Evolutionary conservation across 2,113 vertebrate genomes (phyloP).

Genomic region (Danionella cerebrum): DNA sequence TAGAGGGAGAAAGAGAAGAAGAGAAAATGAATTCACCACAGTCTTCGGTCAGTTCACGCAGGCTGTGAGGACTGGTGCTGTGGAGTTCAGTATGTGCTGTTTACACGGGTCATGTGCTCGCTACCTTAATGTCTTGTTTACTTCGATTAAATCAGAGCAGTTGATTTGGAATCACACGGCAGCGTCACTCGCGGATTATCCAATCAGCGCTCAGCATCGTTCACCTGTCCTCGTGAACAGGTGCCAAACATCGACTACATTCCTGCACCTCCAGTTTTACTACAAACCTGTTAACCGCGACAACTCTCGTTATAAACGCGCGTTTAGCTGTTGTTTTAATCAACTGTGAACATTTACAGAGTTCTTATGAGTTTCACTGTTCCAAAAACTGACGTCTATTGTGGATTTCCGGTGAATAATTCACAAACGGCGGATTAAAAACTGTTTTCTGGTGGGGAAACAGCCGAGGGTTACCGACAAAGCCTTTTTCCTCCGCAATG

Average conservation of each 20-base stretch:
- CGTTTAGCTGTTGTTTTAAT: neutral
- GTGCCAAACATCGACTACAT: neutral
- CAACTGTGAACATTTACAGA: too few relatives aligned
- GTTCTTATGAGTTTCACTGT: too few relatives aligned
- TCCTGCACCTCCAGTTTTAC: neutral
- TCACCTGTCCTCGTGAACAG: constrained; percentile 9
- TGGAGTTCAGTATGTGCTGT: neutral
- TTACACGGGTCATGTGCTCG: neutral
- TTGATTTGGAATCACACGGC: neutral
- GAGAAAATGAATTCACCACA: neutral
- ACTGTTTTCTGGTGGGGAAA: too few relatives aligned
- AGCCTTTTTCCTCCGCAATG: neutral
- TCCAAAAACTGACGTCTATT: too few relatives aligned
- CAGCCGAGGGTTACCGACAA: too few relatives aligned
- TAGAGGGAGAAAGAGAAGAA: neutral
- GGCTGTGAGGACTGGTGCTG: neutral
- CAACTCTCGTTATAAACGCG: too few relatives aligned
- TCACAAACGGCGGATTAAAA: too few relatives aligned
- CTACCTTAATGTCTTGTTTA: neutral
- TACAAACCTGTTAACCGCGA: too few relatives aligned
- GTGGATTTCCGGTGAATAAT: too few relatives aligned
- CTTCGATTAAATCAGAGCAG: constrained; percentile 1
- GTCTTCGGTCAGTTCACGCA: neutral
- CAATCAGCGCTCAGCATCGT: constrained; percentile 15
- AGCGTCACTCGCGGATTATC: neutral